phyloP scores from a whole-genome alignment of 2,113 vertebrate genomes.

The Lepisosteus oculatus region DNA sequence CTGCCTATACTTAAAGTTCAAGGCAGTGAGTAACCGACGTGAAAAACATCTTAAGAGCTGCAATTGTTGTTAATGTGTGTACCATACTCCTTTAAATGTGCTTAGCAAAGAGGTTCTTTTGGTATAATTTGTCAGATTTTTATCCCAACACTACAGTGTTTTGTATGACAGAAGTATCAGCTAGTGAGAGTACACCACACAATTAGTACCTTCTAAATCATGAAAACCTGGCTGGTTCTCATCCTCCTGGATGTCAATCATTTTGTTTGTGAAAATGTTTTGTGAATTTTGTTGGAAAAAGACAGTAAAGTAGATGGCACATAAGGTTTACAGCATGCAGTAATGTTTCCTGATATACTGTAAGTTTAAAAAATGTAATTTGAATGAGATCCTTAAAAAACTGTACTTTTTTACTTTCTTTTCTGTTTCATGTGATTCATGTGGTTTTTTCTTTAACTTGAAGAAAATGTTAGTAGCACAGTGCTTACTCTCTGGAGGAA shows the following conservation, averaged over 20 bases:
- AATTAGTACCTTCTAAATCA: neutral
- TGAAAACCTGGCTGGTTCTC: neutral
- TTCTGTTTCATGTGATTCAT: constrained; percentile 63
- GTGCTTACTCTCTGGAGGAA: constrained; percentile 62
- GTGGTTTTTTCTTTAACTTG: constrained; percentile 25
- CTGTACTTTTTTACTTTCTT: constrained; percentile 53
- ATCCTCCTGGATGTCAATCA: neutral
- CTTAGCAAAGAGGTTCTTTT: neutral
- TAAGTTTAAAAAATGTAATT: constrained; percentile 54
- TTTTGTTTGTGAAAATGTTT: constrained; percentile 6
- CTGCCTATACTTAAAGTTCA: no score
- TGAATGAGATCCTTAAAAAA: constrained; percentile 55
- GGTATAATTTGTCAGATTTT: neutral
- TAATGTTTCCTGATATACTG: constrained; percentile 57
- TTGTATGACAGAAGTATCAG: neutral
- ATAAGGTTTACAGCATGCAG: constrained; percentile 27
- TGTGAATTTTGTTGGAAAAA: neutral
- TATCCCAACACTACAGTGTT: neutral
- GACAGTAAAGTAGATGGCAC: no score
- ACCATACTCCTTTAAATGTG: neutral
- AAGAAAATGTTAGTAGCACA: constrained; percentile 63
- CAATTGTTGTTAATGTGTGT: no score
- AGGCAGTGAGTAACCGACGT: no score
- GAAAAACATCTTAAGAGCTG: no score
- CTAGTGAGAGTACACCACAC: neutral